These are phyloP conservation scores for Pachypanchax playfairii DNA, from an alignment of 2,113 vertebrate species.

Conservation along the genomic window DNA sequence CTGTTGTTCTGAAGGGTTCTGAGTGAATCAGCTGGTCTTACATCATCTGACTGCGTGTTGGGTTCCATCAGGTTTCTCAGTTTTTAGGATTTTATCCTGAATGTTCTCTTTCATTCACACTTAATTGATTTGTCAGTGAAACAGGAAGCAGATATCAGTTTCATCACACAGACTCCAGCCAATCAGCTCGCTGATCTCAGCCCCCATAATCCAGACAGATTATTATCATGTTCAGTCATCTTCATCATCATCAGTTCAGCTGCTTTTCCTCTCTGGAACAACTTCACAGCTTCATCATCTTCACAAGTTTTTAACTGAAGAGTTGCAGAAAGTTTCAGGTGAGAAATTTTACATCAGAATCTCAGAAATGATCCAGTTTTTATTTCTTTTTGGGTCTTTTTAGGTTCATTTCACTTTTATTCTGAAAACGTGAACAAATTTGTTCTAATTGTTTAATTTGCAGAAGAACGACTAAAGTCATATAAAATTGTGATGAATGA, in stretches of 20 bases:
- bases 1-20: too few relatives aligned
- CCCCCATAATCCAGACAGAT: neutral
- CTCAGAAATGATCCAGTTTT: neutral
- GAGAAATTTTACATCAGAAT: neutral
- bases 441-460: too few relatives aligned
- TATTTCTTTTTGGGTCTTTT: too few relatives aligned
- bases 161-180: constrained; percentile 14
- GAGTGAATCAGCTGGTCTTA: too few relatives aligned
- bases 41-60: too few relatives aligned
- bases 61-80: neutral
- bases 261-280: neutral
- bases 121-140: constrained; percentile 35
- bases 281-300: too few relatives aligned
- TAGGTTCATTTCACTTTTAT: too few relatives aligned
- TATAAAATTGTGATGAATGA: too few relatives aligned
- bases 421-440: too few relatives aligned
- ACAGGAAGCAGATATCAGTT: neutral
- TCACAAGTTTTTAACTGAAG: constrained; percentile 9
- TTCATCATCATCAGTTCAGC: neutral
- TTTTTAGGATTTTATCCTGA: neutral
- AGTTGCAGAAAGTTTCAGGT: neutral
- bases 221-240: neutral
- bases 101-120: constrained; percentile 21
- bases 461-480: too few relatives aligned
- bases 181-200: constrained; percentile 4